Base-by-base conservation (phyloP, 2,797 vertebrate species). In the Coregonus ussuriensis region DNA sequence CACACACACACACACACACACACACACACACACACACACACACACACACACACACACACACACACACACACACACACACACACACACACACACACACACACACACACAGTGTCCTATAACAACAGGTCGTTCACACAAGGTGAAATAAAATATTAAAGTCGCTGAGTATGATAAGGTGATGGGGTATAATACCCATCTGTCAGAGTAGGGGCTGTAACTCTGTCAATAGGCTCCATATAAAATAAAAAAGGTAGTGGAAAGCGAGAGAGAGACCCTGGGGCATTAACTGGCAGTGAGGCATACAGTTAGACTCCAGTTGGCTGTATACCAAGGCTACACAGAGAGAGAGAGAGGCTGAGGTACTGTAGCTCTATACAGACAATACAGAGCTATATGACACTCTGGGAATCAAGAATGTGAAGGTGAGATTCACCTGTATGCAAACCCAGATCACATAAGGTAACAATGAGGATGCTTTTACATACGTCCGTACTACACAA, bases 121-220 rank as follows among this genome's bases (percentile, higher is more conserved):
- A 82, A 74, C n/a, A 29, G 71, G 33, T 29, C n/a, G 53, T 77
- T 81, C 71, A n/a, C 56, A 86, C 87, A 80, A 75, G 81, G 82
- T 78, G 75, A 79, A 79, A 89, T 89, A 89, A 92, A 91, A 88
- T 89, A 91, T 92, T 92, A 37, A 81, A 9, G 9, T 6, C n/a
- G 3, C n/a, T 65, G 72, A 77, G 75, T 82, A 79, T 80, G 82
- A 89, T 87, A 88, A 84, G 82, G 84, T 89, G 89, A 88, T 88
- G 85, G 78, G 74, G 74, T 37, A 78, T 82, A 90, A 92, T 86
- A 86, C 82, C 75, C 53, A 21, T 89, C 91, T 90, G 89, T 93
- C 91, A 91, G 82, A 51, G 76, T 37, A 77, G 11, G 69, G 75
- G 83, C 83, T 79, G 79, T 81, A 85, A 87, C 80, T 88, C 89